Evolutionary conservation across 2,113 vertebrate genomes (phyloP), one percentile per base, ranked within the genome.

Genomic region (Cyprinodon brontotheroides): DNA sequence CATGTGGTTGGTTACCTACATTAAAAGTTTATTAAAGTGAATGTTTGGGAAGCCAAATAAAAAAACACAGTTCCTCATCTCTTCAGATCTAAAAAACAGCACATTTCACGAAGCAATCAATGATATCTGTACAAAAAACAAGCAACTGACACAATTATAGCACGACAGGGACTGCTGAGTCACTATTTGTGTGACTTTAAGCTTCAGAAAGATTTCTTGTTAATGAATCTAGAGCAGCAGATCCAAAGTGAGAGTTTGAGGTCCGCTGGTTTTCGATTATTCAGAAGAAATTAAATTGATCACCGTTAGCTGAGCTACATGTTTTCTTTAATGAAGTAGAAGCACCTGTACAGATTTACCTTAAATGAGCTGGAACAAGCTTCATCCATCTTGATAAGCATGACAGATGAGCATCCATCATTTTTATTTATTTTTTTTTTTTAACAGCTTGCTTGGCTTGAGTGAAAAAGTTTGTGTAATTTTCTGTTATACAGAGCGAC

Each of bases 71-170:
- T 17, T 81, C 61, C 45, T 15, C 63, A 59, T 69, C 50, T 48
- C 9, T 1, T 59, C 68, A 62, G 14, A 53, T n/a, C 12, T 61
- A 59, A 39, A 4, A 4, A 39, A 68, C 61, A 36, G 47, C 72
- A 45, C 62, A 61, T 68, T 77, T 72, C 17, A 78, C 3, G 36
- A 71, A 63, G 71, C 41, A 59, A 48, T 11, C 73, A 17, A 62
- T 61, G 47, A 79, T 73, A 81, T 75, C 36, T 74, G 50, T 77
- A 79, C 43, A 59, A 79, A 45, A 80, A 78, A 74, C 65, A 82
- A 61, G 22, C 37, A 62, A 39, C 72, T 48, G 68, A 75, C 48
- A 59, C 45, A 71, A 71, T 75, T 1, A 60, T 36, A 85, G 68
- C 48, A 73, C 48, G 59, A 70, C 50, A 70, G 71, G 22, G 63